Evolutionary conservation across 1,140 invertebrate genomes (phyloP), one percentile per base, ranked within the genome.

Genomic region (Aphidius gifuensis): DNA sequence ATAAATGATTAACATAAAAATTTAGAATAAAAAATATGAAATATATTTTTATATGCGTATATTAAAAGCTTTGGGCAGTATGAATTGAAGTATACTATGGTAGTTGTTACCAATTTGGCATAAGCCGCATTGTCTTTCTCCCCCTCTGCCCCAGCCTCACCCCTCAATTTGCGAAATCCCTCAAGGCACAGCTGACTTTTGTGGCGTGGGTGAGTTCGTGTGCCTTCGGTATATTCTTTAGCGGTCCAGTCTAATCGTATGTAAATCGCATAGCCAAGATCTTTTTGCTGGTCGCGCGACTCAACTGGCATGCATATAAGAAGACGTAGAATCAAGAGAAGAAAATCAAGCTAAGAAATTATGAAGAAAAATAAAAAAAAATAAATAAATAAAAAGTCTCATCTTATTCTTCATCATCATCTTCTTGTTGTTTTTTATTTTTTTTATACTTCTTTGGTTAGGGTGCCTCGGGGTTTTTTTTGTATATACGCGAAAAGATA

Each of bases 211-310:
- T 78, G 75, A 32, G 23, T 32, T 32, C 74, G 78, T 75, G 73
- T 73, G 73, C 72, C 72, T 75, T 74, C 70, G 70, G 23, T 32
- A 32, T 32, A 32, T 32, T 32, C 23, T 32, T 32, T 32, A 32
- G 23, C 23, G 23, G 23, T 32, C 66, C 70, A 66, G 73, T 44
- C 9, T 80, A 80, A 80, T 80, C 76, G 75, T 79, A 80, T 80
- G 79, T 76, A 80, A 80, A 80, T 80, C 76, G 75, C 69, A 77
- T 76, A 71, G 73, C 69, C 50, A 58, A 69, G 70, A 74, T 74
- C 70, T 61, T 9, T 69, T 65, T 72, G 65, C 58, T 71, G 67
- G 71, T 76, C 71, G 72, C 74, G 76, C 76, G 74, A 74, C 69
- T 32, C 23, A 32, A 32, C 23, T 32, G 2, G 23, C 23, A 32